Evolutionary conservation across 2,797 vertebrate genomes (phyloP).

Genomic region (Eutrigla gurnardus): DNA sequence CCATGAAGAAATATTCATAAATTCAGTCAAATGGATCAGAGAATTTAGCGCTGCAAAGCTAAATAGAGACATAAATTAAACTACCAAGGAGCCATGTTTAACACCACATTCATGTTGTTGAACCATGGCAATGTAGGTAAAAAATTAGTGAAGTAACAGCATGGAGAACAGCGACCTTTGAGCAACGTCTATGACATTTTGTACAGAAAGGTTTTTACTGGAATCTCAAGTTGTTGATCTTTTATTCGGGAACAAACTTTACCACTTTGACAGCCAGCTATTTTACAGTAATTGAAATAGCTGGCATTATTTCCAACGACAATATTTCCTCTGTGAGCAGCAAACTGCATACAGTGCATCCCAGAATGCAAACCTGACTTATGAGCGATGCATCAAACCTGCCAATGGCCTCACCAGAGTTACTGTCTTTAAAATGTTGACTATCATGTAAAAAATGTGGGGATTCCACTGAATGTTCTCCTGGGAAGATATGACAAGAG

Average conservation of each 20-base stretch:
- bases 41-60: slow-evolving; percentile 37
- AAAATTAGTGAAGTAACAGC: slow-evolving; percentile 2
- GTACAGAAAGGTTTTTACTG: not conserved
- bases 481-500: too few relatives aligned
- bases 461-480: too few relatives aligned
- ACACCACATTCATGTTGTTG: slow-evolving; percentile 35
- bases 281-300: not conserved
- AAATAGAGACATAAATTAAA: slow-evolving; percentile 56
- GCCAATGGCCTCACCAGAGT: not conserved
- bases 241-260: not conserved
- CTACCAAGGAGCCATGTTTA: slow-evolving; percentile 38
- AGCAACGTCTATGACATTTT: not conserved
- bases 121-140: slow-evolving; percentile 26
- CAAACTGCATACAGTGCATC: not conserved
- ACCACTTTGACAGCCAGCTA: not conserved
- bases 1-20: slow-evolving; percentile 27
- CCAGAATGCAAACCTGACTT: not conserved
- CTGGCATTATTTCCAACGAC: not conserved
- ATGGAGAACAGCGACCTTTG: not conserved
- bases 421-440: not conserved
- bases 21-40: slow-evolving; percentile 23
- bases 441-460: too few relatives aligned
- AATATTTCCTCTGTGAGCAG: slow-evolving; percentile 1
- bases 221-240: not conserved
- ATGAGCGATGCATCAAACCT: not conserved